A percentile compares a stretch with the other conserved stretches of the same genome.
Evolutionary conservation across 2,797 vertebrate species (phyloP).

Genomic region (Karalla daura): DNA sequence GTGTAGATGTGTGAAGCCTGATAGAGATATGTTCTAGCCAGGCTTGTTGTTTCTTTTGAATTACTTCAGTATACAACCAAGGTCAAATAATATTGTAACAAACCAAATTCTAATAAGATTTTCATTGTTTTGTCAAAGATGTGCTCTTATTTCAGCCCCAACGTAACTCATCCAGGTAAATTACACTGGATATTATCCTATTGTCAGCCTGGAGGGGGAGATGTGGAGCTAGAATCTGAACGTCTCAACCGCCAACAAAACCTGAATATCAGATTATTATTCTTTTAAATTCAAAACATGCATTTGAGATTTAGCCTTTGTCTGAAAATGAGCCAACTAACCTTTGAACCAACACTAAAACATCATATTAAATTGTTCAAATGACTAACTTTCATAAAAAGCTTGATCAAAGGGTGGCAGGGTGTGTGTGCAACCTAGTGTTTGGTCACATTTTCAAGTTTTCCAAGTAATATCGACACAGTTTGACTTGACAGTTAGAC

Average conservation of each 20-base stretch:
- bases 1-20: neutral
- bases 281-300: conserved; percentile 31
- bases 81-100: neutral
- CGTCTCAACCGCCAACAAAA: conserved; percentile 39
- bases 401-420: conserved; percentile 20
- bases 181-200: conserved; percentile 11
- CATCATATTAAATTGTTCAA: neutral
- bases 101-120: conserved; percentile 2
- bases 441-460: conserved; percentile 1
- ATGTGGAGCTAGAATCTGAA: conserved; percentile 69
- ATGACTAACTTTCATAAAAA: conserved; percentile 12
- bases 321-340: conserved; percentile 41
- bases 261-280: conserved; percentile 2
- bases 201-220: conserved; percentile 73
- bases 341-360: conserved; percentile 25
- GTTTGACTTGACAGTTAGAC: neutral
- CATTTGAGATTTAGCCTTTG: conserved; percentile 40
- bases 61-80: neutral
- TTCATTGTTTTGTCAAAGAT: conserved; percentile 1
- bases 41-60: neutral
- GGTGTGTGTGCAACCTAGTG: neutral
- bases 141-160: conserved; percentile 4
- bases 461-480: neutral
- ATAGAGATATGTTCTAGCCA: neutral
- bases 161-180: conserved; percentile 12